These are phyloP conservation scores for Trilocha varians DNA, from an alignment of 2,888 invertebrate species.

Conservation along the genomic window DNA sequence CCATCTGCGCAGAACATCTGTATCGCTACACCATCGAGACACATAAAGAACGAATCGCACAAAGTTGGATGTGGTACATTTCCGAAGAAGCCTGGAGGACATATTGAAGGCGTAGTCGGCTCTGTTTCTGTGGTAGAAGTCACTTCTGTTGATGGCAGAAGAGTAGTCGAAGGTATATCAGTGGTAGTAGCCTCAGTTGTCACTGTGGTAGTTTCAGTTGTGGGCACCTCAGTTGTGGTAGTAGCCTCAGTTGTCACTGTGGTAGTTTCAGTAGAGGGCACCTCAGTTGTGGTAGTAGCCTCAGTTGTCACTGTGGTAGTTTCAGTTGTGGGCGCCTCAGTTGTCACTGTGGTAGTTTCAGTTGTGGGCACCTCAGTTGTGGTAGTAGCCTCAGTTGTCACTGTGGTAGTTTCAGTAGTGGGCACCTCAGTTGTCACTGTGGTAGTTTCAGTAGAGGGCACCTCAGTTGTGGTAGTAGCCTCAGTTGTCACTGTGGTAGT, in stretches of 20 bases:
- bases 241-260: not conserved
- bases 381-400: not conserved
- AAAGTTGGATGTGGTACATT: constrained; percentile 28
- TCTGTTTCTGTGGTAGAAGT: not conserved
- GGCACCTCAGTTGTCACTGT: not conserved
- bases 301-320: not conserved
- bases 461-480: not conserved
- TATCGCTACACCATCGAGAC: constrained; percentile 24
- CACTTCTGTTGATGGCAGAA: not conserved
- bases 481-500: not conserved
- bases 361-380: not conserved
- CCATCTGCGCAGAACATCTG: constrained; percentile 24
- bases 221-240: not conserved
- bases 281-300: not conserved
- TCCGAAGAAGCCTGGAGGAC: constrained; percentile 24
- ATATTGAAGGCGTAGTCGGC: constrained; percentile 7
- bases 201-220: not conserved
- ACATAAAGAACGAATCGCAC: constrained; percentile 34
- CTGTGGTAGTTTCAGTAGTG: not conserved
- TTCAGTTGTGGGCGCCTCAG: not conserved
- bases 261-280: not conserved
- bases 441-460: not conserved
- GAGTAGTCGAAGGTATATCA: no score
- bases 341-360: no score
- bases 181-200: no score